Evolutionary conservation across 2,113 vertebrate species (phyloP).

Genomic region (Ptilonorhynchus violaceus): DNA sequence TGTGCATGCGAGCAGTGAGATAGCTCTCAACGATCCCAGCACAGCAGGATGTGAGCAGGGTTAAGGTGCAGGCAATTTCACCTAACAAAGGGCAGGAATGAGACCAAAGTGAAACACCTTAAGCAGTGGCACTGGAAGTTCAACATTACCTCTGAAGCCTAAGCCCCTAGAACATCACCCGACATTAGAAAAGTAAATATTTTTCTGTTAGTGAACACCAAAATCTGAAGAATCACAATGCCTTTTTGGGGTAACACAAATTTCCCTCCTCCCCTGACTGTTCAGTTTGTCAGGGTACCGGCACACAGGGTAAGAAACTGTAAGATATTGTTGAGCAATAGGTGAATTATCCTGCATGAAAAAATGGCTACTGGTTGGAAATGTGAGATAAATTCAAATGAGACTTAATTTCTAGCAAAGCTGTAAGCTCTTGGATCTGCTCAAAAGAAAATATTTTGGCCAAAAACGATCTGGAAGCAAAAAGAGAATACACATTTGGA

Average conservation of each 20-base stretch:
- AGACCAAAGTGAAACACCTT: background rate
- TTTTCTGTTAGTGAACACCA: background rate
- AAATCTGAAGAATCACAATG: background rate
- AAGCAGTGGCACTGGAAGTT: background rate
- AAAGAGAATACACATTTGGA: background rate
- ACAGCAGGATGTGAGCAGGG: fast-evolving
- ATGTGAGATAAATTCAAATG: background rate
- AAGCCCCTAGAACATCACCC: background rate
- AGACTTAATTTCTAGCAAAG: background rate
- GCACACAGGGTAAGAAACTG: background rate
- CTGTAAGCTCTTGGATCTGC: background rate
- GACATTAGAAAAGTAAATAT: background rate
- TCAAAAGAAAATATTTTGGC: background rate
- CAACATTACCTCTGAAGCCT: background rate
- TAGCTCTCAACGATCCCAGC: fast-evolving
- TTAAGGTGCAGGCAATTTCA: background rate
- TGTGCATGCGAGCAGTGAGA: fast-evolving
- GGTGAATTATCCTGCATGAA: background rate
- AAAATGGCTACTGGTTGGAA: background rate
- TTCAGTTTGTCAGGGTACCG: background rate
- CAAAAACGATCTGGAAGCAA: background rate
- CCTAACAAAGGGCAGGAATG: background rate
- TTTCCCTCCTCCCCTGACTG: background rate
- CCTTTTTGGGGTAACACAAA: background rate
- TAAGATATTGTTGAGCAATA: background rate